Evolutionary conservation across 2,113 vertebrate species (phyloP).

Genomic region (Chaetodon trifascialis): DNA sequence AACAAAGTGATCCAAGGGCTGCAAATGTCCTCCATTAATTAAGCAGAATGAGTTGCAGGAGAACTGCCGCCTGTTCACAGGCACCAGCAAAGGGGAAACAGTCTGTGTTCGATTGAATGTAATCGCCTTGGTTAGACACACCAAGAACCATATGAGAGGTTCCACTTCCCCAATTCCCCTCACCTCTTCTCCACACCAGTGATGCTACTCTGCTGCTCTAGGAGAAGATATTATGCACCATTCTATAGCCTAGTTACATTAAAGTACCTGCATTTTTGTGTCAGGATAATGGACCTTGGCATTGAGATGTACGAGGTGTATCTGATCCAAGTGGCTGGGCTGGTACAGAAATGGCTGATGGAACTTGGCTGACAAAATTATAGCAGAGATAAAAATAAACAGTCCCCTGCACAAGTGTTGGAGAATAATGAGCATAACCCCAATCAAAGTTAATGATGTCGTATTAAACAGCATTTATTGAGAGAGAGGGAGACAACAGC

Average conservation of each 20-base stretch:
- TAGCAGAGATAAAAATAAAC: conserved; percentile 73
- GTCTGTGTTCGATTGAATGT: conserved; percentile 58
- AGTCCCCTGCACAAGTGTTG: conserved; percentile 48
- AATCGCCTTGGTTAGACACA: conserved; percentile 61
- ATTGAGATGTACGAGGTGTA: conserved; percentile 50
- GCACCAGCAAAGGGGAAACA: conserved; percentile 50
- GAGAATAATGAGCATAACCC: conserved; percentile 71
- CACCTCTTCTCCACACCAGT: conserved; percentile 29
- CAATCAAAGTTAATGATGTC: conserved; percentile 76
- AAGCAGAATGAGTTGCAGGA: conserved; percentile 45
- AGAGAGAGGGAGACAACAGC: conserved; percentile 67
- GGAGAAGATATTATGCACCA: conserved; percentile 51
- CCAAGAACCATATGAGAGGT: conserved; percentile 53
- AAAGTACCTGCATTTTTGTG: conserved; percentile 60
- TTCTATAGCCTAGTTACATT: conserved; percentile 60
- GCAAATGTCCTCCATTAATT: conserved; percentile 63
- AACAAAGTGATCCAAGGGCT: conserved; percentile 41
- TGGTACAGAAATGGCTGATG: conserved; percentile 37
- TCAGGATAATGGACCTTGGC: conserved; percentile 70
- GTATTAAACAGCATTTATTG: conserved; percentile 71
- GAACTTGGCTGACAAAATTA: conserved; percentile 59
- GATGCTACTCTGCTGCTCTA: conserved; percentile 51
- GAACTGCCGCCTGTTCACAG: conserved; percentile 31
- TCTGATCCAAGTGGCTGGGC: conserved; percentile 57
- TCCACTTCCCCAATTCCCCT: conserved; percentile 28